Evolutionary conservation across 2,797 vertebrate species (phyloP).

Genomic region (Amniataba percoides): DNA sequence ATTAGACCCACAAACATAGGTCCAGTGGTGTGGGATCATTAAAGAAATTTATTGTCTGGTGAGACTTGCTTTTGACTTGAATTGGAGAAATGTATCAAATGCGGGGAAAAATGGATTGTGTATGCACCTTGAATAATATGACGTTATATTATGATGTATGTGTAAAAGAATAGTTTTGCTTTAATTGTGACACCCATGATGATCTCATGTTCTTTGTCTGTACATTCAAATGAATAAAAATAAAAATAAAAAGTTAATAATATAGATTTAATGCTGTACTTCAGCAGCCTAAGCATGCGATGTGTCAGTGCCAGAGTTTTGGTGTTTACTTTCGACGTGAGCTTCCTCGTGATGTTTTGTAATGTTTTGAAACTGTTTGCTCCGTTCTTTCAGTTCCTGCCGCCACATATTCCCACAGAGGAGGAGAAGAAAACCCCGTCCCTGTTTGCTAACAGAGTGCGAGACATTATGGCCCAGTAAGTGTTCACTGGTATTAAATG

Average conservation of each 20-base stretch:
- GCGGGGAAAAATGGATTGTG: too few species aligned
- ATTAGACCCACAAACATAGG: background rate
- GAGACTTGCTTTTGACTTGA: too few species aligned
- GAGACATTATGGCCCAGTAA: slow-evolving; percentile 92
- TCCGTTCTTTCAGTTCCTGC: slow-evolving; percentile 89
- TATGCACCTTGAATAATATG: too few species aligned
- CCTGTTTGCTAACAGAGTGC: slow-evolving; percentile 90
- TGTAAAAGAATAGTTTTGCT: too few species aligned
- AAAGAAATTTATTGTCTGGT: too few species aligned
- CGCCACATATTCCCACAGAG: slow-evolving; percentile 90
- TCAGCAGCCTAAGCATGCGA: too few species aligned
- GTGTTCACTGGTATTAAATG: slow-evolving; percentile 55
- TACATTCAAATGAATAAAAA: background rate
- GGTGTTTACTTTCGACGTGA: slow-evolving; percentile 14
- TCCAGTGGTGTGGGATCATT: background rate
- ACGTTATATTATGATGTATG: too few species aligned
- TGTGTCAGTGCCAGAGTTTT: background rate
- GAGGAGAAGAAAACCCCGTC: slow-evolving; percentile 90
- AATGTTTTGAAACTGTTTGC: slow-evolving; percentile 14
- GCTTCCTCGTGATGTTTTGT: slow-evolving; percentile 20
- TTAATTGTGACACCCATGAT: too few species aligned
- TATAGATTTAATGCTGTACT: background rate
- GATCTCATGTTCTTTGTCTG: too few species aligned
- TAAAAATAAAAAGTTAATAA: too few species aligned
- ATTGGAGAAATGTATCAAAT: too few species aligned